Conservation (phyloP, 1,140 invertebrate genomes). For the Trissolcus basalis region DNA sequence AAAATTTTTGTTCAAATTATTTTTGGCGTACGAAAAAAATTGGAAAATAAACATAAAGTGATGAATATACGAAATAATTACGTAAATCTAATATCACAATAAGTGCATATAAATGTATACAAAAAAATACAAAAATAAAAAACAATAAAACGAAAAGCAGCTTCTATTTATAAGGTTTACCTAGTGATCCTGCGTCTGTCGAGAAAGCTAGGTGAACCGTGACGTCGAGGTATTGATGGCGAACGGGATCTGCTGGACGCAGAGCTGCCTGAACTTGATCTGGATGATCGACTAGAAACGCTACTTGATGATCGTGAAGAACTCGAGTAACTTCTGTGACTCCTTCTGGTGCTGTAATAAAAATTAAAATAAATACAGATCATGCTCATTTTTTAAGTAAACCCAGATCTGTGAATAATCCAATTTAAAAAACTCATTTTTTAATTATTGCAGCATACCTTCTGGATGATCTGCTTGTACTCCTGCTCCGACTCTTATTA, state of each 20-base stretch:
- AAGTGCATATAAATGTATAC: slow-evolving; percentile 44
- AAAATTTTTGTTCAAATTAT: too few relatives aligned
- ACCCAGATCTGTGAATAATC: too few relatives aligned
- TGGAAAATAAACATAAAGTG: too few relatives aligned
- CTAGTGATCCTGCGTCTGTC: slow-evolving; percentile 93
- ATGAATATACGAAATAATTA: too few relatives aligned
- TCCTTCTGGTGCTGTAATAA: slow-evolving; percentile 63
- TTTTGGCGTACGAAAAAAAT: too few relatives aligned
- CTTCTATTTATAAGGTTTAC: slow-evolving; percentile 75
- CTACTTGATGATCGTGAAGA: slow-evolving; percentile 68
- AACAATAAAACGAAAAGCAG: slow-evolving; percentile 42
- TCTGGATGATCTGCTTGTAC: slow-evolving; percentile 67
- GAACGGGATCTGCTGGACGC: slow-evolving; percentile 82
- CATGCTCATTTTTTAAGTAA: too few relatives aligned
- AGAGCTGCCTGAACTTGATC: slow-evolving; percentile 66
- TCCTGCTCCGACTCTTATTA: slow-evolving; percentile 67
- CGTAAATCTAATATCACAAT: slow-evolving; percentile 16
- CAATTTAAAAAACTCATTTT: too few relatives aligned
- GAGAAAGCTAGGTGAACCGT: slow-evolving; percentile 92
- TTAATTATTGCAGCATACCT: too few relatives aligned
- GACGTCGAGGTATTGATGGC: slow-evolving; percentile 89
- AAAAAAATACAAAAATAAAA: slow-evolving; percentile 39
- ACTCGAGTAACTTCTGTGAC: slow-evolving; percentile 69
- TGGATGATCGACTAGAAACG: slow-evolving; percentile 55
- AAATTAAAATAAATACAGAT: too few relatives aligned